These are phyloP conservation scores for Lathamus discolor DNA, from an alignment of 2,113 vertebrate genomes.

Conservation along the genomic window DNA sequence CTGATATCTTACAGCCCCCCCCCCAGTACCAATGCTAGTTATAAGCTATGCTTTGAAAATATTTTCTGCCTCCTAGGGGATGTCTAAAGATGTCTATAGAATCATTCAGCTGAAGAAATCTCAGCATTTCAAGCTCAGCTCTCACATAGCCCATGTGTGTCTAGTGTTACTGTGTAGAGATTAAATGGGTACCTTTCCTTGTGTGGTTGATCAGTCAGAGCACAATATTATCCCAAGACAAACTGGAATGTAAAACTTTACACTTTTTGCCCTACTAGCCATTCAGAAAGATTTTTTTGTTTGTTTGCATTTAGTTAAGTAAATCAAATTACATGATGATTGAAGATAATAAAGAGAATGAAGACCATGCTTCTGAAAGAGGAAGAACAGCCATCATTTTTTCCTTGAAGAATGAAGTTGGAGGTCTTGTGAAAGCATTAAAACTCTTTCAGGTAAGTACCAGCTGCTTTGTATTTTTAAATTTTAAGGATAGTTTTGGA, in stretches of 20 bases:
- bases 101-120: neutral
- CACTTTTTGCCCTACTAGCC: neutral
- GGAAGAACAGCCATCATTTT: conserved; percentile 89
- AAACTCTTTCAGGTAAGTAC: conserved; percentile 91
- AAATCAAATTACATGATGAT: conserved; percentile 86
- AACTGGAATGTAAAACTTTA: neutral
- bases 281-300: neutral
- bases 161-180: neutral
- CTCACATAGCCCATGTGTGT: neutral
- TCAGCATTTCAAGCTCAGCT: neutral
- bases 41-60: neutral
- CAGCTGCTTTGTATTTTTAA: neutral
- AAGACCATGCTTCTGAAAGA: conserved; percentile 80
- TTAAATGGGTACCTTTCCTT: neutral
- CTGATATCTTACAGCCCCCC: neutral
- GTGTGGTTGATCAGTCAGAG: neutral
- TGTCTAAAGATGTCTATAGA: neutral
- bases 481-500: neutral
- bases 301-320: conserved; percentile 76
- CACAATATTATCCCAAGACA: neutral
- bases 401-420: conserved; percentile 96
- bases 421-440: conserved; percentile 92
- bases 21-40: neutral
- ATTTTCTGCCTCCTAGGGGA: neutral
- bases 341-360: conserved; percentile 92